Evolutionary conservation across 2,113 vertebrate species (phyloP).

Genomic region (Ivindomyrus marchei): DNA sequence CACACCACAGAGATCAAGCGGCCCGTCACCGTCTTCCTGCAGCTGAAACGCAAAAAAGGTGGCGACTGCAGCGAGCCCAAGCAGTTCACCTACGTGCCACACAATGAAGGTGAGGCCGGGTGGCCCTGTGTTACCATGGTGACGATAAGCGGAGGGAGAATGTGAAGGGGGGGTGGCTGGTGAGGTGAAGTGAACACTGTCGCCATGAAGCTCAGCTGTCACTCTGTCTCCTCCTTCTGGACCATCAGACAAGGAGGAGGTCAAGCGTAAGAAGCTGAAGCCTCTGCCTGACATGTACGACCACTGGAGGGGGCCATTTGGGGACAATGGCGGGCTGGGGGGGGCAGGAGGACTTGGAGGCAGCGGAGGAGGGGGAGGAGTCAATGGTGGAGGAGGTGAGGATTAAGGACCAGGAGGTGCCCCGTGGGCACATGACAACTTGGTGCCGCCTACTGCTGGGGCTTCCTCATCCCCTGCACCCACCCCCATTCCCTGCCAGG

Average conservation of each 20-base stretch:
- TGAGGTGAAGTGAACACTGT: not conserved
- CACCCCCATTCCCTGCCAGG: slow-evolving; percentile 34
- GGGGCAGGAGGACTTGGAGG: slow-evolving; percentile 41
- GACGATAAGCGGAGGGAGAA: not conserved
- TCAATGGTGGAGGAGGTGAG: slow-evolving; percentile 37
- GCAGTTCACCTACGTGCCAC: slow-evolving; percentile 90
- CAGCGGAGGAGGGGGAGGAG: slow-evolving; percentile 62
- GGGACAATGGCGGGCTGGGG: slow-evolving; percentile 61
- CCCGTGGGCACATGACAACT: not conserved
- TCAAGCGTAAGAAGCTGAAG: slow-evolving; percentile 87
- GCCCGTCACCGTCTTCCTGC: slow-evolving; percentile 87
- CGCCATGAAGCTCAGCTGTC: not conserved
- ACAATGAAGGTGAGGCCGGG: slow-evolving; percentile 74
- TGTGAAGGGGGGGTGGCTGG: not conserved
- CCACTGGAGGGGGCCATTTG: slow-evolving; percentile 72
- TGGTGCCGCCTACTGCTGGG: slow-evolving; percentile 63
- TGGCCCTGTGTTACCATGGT: not conserved
- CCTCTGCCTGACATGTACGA: slow-evolving; percentile 80
- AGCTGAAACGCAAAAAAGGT: slow-evolving; percentile 88
- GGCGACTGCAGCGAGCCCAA: slow-evolving; percentile 92
- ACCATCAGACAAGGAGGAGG: slow-evolving; percentile 88
- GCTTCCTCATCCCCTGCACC: slow-evolving; percentile 32
- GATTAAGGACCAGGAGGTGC: not conserved
- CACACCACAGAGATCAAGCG: slow-evolving; percentile 83
- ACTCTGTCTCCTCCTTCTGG: not conserved